Percentiles rank a stretch among this genome's conserved stretches.
These are phyloP conservation scores for Bufo gargarizans DNA, from an alignment of 2,113 vertebrate genomes.

Conservation along the genomic window DNA sequence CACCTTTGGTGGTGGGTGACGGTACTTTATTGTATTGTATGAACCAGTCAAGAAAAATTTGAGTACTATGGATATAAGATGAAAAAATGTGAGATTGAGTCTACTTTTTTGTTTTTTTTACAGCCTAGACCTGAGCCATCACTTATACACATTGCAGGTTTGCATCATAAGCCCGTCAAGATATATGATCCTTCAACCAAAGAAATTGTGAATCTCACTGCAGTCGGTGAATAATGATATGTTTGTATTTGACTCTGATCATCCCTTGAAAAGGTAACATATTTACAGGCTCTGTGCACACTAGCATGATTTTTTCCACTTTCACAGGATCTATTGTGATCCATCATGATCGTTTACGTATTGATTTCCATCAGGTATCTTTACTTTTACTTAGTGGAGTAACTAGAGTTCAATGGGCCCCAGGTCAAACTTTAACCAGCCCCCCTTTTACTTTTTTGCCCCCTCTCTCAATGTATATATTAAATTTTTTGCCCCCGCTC, in stretches of 20 bases:
- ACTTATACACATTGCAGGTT: neutral
- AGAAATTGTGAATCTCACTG: neutral
- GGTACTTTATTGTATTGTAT: neutral
- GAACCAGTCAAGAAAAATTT: neutral
- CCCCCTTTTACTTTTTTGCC: too few species aligned
- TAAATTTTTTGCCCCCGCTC: too few species aligned
- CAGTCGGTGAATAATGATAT: constrained; percentile 25
- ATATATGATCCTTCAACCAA: neutral
- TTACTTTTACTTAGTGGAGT: too few species aligned
- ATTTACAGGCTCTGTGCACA: neutral
- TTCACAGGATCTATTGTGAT: neutral
- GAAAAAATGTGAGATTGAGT: neutral
- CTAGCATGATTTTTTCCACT: neutral
- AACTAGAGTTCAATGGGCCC: too few species aligned
- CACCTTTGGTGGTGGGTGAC: too few species aligned
- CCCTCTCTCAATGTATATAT: too few species aligned
- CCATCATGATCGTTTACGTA: neutral
- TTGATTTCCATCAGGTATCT: too few species aligned
- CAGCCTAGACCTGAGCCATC: neutral
- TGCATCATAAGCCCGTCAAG: neutral
- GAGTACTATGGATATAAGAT: neutral
- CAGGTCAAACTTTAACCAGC: too few species aligned
- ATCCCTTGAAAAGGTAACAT: constrained; percentile 22
- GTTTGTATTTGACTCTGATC: neutral
- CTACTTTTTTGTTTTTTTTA: neutral